phyloP scores from a whole-genome alignment of 2,797 vertebrate genomes.

The Glossophaga mutica region DNA sequence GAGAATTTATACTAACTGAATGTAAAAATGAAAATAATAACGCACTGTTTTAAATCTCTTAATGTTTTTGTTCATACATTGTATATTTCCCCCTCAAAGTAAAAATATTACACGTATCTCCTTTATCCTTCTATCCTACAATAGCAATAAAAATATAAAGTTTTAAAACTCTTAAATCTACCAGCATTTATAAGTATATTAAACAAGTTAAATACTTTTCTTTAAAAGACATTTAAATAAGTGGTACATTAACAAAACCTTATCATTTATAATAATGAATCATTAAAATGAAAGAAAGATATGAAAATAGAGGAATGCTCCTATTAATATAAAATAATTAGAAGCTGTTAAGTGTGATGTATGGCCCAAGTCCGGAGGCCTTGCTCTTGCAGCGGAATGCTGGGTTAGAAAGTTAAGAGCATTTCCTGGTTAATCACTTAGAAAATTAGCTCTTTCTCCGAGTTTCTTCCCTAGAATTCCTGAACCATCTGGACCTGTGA shows the following conservation, averaged over 20 bases:
- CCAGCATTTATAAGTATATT: conserved; percentile 69
- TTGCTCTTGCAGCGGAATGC: conserved; percentile 68
- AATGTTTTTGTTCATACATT: conserved; percentile 58
- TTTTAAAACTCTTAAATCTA: conserved; percentile 71
- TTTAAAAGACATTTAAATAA: conserved; percentile 70
- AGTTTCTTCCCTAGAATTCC: conserved; percentile 63
- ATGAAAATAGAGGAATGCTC: conserved; percentile 67
- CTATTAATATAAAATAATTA: conserved; percentile 58
- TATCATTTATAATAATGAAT: conserved; percentile 66
- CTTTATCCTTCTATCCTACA: conserved; percentile 67
- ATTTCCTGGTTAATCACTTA: conserved; percentile 71
- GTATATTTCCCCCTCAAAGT: conserved; percentile 55
- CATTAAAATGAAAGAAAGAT: conserved; percentile 66
- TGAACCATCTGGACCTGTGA: conserved; percentile 62
- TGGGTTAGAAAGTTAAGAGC: conserved; percentile 68
- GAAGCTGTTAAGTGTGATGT: conserved; percentile 58
- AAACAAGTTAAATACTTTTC: conserved; percentile 73
- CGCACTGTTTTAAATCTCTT: conserved; percentile 54
- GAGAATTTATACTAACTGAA: conserved; percentile 53
- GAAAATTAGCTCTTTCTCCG: conserved; percentile 75
- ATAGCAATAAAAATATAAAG: conserved; percentile 66
- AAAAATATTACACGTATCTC: conserved; percentile 50
- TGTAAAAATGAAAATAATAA: conserved; percentile 60
- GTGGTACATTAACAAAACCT: conserved; percentile 68
- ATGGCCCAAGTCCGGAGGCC: conserved; percentile 46